phyloP scores from a whole-genome alignment of 1,140 invertebrate genomes.

The Pinna nobilis region DNA sequence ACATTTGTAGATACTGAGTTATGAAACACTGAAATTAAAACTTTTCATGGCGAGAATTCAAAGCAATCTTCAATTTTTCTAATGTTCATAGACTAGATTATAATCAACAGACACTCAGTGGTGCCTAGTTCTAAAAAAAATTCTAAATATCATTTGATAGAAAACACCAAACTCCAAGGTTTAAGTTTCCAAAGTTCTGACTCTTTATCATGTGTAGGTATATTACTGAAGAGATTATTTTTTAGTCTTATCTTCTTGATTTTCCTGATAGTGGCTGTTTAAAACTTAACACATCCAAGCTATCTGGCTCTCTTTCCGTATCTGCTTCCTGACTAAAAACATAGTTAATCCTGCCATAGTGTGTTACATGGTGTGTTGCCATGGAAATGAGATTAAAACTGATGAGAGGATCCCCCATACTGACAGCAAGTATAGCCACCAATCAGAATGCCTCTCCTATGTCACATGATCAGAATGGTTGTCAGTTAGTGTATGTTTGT shows the following conservation, averaged over 20 bases:
- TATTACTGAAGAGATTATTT: slow-evolving; percentile 18
- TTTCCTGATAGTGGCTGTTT: slow-evolving; percentile 15
- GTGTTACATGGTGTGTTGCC: slow-evolving; percentile 38
- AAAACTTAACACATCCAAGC: slow-evolving; percentile 16
- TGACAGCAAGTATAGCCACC: slow-evolving; percentile 2
- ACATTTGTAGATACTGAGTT: too few species aligned
- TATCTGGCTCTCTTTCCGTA: too few species aligned
- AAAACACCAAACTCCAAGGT: slow-evolving; percentile 18
- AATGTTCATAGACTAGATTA: too few species aligned
- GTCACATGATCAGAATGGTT: too few species aligned
- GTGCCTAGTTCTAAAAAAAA: slow-evolving; percentile 17
- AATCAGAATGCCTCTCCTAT: too few species aligned
- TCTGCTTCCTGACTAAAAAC: too few species aligned
- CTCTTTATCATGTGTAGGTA: slow-evolving; percentile 17
- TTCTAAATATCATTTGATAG: slow-evolving; percentile 17
- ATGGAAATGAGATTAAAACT: slow-evolving; percentile 39
- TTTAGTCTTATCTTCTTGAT: slow-evolving; percentile 9
- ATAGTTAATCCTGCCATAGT: slow-evolving; percentile 20
- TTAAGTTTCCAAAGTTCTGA: slow-evolving; percentile 9
- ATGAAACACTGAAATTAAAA: too few species aligned
- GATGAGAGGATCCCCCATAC: slow-evolving; percentile 23
- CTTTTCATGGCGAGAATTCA: too few species aligned
- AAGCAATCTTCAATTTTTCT: too few species aligned
- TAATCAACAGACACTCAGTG: too few species aligned
- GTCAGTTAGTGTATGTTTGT: too few species aligned